phyloP scores from a whole-genome alignment of 2,888 invertebrate genomes.

The Protodeltote pygarga region DNA sequence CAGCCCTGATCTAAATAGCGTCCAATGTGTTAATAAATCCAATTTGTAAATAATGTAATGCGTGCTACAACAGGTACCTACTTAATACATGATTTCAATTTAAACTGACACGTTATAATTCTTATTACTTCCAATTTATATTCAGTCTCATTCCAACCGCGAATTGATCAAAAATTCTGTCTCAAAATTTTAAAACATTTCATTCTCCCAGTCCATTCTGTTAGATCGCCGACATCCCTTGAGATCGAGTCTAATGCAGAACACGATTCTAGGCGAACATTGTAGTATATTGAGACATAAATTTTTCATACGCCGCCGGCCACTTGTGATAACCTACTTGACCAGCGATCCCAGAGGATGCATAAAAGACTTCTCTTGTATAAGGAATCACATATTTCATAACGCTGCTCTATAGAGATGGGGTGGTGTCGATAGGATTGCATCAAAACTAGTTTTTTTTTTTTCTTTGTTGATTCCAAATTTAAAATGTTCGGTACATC shows the following conservation, averaged over 20 bases:
- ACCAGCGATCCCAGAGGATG: conserved; percentile 82
- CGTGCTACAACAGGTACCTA: too few species aligned
- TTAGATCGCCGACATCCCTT: conserved; percentile 52
- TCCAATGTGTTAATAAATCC: too few species aligned
- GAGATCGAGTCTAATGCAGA: conserved; percentile 70
- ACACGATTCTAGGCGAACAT: conserved; percentile 69
- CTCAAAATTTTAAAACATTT: conserved; percentile 6
- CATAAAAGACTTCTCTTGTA: conserved; percentile 86
- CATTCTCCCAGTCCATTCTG: conserved; percentile 25
- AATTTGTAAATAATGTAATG: too few species aligned
- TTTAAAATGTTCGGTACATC: too few species aligned
- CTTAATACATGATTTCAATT: too few species aligned
- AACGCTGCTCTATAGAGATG: conserved; percentile 67
- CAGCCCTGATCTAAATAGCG: too few species aligned
- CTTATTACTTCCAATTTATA: too few species aligned
- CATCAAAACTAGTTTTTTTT: too few species aligned
- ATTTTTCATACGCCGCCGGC: conserved; percentile 85
- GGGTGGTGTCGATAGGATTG: conserved; percentile 19
- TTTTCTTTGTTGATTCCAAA: too few species aligned
- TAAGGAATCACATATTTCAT: conserved; percentile 87
- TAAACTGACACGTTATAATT: too few species aligned
- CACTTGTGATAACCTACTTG: conserved; percentile 85
- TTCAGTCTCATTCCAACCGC: too few species aligned
- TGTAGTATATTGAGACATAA: conserved; percentile 84
- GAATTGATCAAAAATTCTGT: background rate